These are phyloP conservation scores for Lophura nycthemera DNA, from an alignment of 2,113 vertebrate species.

Conservation along the genomic window DNA sequence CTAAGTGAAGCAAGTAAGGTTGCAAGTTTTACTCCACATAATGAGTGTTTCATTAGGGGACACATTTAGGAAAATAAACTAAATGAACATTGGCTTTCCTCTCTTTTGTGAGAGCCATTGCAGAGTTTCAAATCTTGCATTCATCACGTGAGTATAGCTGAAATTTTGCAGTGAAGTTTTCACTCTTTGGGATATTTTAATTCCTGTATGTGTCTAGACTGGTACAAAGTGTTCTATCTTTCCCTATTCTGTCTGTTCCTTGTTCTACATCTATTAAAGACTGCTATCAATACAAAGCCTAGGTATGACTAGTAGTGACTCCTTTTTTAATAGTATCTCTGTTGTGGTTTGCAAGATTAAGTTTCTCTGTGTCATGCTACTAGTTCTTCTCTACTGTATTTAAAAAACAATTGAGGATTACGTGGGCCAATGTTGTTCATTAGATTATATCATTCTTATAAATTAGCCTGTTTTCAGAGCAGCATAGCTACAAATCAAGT, in stretches of 20 bases:
- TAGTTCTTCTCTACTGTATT: background rate
- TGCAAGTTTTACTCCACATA: background rate
- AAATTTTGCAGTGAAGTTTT: background rate
- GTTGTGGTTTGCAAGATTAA: background rate
- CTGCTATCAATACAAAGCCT: background rate
- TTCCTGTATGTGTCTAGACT: background rate
- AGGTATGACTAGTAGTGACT: background rate
- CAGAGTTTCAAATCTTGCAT: background rate
- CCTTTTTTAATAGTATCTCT: background rate
- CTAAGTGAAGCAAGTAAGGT: background rate
- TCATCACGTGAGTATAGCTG: background rate
- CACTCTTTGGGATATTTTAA: background rate
- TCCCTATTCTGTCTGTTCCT: background rate
- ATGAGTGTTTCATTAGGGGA: background rate
- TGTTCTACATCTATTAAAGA: background rate
- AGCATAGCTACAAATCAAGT: background rate
- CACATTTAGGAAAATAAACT: background rate
- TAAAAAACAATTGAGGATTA: background rate
- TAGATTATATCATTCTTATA: background rate
- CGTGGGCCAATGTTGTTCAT: background rate
- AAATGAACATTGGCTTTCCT: background rate
- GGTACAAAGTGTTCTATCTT: background rate
- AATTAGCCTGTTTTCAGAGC: background rate
- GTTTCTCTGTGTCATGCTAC: background rate
- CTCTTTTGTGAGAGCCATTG: background rate